Percentiles rank a stretch among this genome's conserved stretches.
These are phyloP conservation scores for cattle (Bos taurus) DNA, from an alignment of 2,113 vertebrate genomes.

Conservation along the genomic window DNA sequence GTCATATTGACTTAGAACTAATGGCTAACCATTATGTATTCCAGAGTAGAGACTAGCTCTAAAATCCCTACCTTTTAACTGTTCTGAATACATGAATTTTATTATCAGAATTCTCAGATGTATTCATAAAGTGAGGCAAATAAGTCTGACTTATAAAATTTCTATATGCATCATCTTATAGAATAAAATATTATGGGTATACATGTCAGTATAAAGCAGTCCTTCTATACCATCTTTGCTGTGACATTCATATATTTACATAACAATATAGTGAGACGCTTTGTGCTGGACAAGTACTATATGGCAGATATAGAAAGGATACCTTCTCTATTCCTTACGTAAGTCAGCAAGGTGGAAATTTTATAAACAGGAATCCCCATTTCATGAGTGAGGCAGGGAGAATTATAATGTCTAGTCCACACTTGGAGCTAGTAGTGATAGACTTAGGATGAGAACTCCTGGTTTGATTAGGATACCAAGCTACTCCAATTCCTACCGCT, in stretches of 20 bases:
- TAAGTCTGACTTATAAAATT: background rate
- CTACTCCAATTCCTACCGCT: background rate
- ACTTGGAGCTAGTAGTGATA: background rate
- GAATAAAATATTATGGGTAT: background rate
- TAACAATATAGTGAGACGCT: background rate
- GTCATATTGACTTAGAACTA: conserved; percentile 12
- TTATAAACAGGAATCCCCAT: background rate
- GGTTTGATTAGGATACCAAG: background rate
- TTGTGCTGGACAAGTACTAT: background rate
- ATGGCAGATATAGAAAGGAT: background rate
- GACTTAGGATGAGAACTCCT: background rate
- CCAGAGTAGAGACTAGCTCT: background rate
- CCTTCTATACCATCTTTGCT: background rate
- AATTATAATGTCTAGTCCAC: background rate
- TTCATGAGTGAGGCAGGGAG: background rate
- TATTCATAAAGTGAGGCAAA: background rate
- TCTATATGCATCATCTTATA: background rate
- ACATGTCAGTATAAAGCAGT: background rate
- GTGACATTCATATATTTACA: background rate
- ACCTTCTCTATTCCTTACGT: background rate
- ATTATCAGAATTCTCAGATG: background rate
- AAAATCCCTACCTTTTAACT: background rate
- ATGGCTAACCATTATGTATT: background rate
- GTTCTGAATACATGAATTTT: background rate
- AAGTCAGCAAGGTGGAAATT: background rate